Evolutionary conservation across 2,888 invertebrate genomes (phyloP).

Genomic region (Meteorus cinctellus): DNA sequence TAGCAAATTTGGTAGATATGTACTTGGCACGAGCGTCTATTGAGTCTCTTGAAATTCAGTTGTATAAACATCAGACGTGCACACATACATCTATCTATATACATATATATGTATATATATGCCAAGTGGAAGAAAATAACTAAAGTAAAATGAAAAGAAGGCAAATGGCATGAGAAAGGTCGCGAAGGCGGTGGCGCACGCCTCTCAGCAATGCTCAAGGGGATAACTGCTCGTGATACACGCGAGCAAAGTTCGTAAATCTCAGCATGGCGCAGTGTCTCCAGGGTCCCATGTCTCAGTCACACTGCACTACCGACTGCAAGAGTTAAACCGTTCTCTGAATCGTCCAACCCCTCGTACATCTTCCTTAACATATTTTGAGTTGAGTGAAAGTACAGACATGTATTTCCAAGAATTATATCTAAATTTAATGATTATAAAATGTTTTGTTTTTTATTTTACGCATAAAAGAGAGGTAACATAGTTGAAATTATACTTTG

Average conservation of each 20-base stretch:
- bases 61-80: too few relatives aligned
- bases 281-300: conserved; percentile 71
- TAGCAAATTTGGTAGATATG: too few relatives aligned
- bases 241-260: conserved; percentile 65
- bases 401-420: not conserved
- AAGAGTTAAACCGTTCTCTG: conserved; percentile 65
- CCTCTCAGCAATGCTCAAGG: conserved; percentile 18
- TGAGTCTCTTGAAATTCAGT: too few relatives aligned
- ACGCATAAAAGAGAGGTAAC: too few relatives aligned
- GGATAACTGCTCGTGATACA: conserved; percentile 48
- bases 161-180: conserved; percentile 23
- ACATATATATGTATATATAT: not conserved
- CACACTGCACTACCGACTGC: conserved; percentile 64
- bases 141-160: not conserved
- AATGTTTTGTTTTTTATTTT: not conserved
- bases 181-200: conserved; percentile 22
- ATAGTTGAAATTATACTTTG: too few relatives aligned
- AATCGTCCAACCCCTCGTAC: conserved; percentile 46
- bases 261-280: conserved; percentile 62
- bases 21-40: too few relatives aligned
- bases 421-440: not conserved
- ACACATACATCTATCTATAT: too few relatives aligned
- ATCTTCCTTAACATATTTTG: conserved; percentile 8
- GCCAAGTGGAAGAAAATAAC: not conserved
- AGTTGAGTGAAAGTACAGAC: not conserved